Conservation (phyloP, 2,113 vertebrate species). For the Gadus chalcogrammus region DNA sequence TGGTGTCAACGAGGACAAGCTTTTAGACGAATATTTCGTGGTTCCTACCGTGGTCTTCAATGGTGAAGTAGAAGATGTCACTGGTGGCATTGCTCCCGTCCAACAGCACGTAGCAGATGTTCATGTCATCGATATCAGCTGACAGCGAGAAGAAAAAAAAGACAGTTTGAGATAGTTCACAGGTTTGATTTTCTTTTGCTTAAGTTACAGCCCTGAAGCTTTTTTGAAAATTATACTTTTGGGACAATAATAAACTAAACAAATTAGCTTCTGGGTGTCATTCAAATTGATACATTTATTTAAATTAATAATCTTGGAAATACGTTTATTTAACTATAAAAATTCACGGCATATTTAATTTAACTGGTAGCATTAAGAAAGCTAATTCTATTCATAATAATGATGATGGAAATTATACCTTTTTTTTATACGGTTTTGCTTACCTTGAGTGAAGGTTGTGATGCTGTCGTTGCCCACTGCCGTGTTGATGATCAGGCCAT, state of each 20-base stretch:
- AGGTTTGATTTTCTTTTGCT: conserved; percentile 19
- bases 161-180: conserved; percentile 17
- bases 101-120: conserved; percentile 78
- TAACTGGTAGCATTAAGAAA: too few species aligned
- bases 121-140: conserved; percentile 84
- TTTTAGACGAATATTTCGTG: background rate
- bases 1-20: conserved; percentile 5
- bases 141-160: conserved; percentile 41
- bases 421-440: conserved; percentile 29
- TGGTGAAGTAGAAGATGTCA: conserved; percentile 82
- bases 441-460: conserved; percentile 78
- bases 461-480: conserved; percentile 69
- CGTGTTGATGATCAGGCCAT: conserved; percentile 75
- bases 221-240: conserved; percentile 5
- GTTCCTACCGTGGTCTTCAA: conserved; percentile 81
- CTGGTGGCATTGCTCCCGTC: conserved; percentile 78
- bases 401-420: background rate
- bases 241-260: background rate
- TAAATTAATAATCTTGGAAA: too few species aligned
- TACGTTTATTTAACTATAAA: too few species aligned
- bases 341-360: too few species aligned
- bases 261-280: background rate
- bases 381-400: background rate
- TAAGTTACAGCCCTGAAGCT: conserved; percentile 27
- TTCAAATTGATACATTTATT: too few species aligned